phyloP scores from a whole-genome alignment of 2,113 vertebrate species.

The Bubo blakistoni region DNA sequence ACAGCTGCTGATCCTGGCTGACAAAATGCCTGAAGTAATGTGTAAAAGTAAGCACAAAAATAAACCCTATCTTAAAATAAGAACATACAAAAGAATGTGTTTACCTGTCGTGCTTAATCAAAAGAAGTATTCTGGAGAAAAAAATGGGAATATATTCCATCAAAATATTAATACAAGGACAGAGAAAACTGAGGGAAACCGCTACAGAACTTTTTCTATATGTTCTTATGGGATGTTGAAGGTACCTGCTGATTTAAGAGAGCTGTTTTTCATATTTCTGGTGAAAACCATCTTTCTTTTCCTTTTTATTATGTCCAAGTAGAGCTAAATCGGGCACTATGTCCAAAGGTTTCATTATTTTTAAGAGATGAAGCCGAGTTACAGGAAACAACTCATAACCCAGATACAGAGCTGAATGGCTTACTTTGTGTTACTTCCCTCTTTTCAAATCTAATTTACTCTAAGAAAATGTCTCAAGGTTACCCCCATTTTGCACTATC shows the following conservation, averaged over 20 bases:
- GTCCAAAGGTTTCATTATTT: neutral
- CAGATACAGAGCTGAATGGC: neutral
- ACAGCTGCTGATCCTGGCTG: neutral
- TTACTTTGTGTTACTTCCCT: constrained; percentile 6
- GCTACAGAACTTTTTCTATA: fast-evolving
- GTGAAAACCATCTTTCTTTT: fast-evolving
- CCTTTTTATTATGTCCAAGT: neutral
- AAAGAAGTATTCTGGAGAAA: neutral
- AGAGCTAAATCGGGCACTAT: neutral
- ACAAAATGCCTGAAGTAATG: neutral
- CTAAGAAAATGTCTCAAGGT: fast-evolving
- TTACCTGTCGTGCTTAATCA: fast-evolving
- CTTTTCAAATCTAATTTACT: neutral
- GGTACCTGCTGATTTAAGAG: neutral
- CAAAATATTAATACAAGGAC: neutral
- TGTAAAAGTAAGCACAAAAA: neutral
- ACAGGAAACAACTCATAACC: neutral
- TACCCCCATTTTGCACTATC: neutral
- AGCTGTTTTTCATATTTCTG: neutral
- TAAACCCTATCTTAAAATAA: neutral
- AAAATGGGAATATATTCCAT: fast-evolving
- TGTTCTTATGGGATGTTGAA: neutral
- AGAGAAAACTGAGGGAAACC: neutral
- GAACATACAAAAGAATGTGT: fast-evolving
- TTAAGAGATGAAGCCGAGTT: neutral